These are phyloP conservation scores for Orthosia gracilis DNA, from an alignment of 2,888 invertebrate genomes.

Conservation along the genomic window DNA sequence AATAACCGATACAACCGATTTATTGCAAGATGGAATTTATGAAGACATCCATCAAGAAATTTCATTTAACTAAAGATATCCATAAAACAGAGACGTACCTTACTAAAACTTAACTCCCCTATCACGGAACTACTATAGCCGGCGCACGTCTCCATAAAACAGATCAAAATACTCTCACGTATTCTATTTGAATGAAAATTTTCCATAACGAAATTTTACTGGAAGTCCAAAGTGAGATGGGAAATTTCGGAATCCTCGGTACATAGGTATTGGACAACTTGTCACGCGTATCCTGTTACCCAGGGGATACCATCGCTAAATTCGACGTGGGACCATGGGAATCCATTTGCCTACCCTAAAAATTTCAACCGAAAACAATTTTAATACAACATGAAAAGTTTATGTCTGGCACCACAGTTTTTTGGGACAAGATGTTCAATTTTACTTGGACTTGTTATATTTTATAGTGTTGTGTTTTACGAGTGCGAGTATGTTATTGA, in stretches of 20 bases:
- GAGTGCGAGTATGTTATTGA: background rate
- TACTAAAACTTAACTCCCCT: constrained; percentile 48
- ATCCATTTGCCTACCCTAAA: constrained; percentile 65
- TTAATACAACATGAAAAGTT: constrained; percentile 49
- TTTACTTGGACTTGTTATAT: background rate
- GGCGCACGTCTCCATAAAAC: constrained; percentile 50
- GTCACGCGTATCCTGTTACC: constrained; percentile 73
- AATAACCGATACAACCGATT: background rate
- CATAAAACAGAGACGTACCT: constrained; percentile 24
- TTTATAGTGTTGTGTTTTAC: background rate
- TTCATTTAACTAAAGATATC: constrained; percentile 12
- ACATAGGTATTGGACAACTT: constrained; percentile 71
- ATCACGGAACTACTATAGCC: constrained; percentile 53
- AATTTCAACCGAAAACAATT: constrained; percentile 58
- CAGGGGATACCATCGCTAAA: constrained; percentile 72
- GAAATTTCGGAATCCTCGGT: constrained; percentile 69
- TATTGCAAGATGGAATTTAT: background rate
- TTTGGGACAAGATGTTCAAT: constrained; percentile 8
- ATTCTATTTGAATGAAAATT: constrained; percentile 61
- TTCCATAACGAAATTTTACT: constrained; percentile 59
- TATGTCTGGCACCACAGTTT: constrained; percentile 31
- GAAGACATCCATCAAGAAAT: constrained; percentile 34
- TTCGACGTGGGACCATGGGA: constrained; percentile 79
- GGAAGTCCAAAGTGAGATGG: constrained; percentile 58
- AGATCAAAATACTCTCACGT: constrained; percentile 59